Conservation (phyloP, 2,888 invertebrate genomes). For the Lasioglossum marginatum region DNA sequence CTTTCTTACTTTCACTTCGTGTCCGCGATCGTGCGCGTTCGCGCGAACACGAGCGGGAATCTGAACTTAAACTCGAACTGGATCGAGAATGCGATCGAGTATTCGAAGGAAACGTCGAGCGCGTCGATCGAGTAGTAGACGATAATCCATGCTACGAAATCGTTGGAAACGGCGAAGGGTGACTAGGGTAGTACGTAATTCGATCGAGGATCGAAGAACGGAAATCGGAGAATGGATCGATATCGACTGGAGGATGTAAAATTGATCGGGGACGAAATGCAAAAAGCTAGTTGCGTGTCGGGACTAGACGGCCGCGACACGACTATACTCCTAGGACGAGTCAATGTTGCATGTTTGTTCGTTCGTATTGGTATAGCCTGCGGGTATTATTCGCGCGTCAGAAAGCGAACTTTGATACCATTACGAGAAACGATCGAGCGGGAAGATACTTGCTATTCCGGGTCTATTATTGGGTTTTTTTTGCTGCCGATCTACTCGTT, state of each 20-base stretch:
- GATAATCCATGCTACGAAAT: not conserved
- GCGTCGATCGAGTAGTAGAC: no score
- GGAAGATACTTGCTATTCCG: constrained; percentile 32
- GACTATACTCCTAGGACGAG: not conserved
- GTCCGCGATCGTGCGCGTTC: not conserved
- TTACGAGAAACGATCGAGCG: constrained; percentile 27
- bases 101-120: not conserved
- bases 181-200: not conserved
- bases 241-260: not conserved
- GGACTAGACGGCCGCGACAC: not conserved
- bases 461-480: constrained; percentile 5
- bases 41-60: not conserved
- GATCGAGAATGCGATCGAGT: not conserved
- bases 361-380: constrained; percentile 30
- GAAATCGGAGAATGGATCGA: not conserved
- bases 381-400: constrained; percentile 47
- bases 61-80: not conserved
- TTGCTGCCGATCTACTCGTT: constrained; percentile 13
- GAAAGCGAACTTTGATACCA: constrained; percentile 59
- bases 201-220: not conserved
- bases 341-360: not conserved
- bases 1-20: constrained; percentile 58
- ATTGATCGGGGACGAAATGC: not conserved
- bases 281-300: not conserved
- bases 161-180: not conserved